Evolutionary conservation across 2,888 invertebrate species (phyloP).

Genomic region (Plagodis pulveraria): DNA sequence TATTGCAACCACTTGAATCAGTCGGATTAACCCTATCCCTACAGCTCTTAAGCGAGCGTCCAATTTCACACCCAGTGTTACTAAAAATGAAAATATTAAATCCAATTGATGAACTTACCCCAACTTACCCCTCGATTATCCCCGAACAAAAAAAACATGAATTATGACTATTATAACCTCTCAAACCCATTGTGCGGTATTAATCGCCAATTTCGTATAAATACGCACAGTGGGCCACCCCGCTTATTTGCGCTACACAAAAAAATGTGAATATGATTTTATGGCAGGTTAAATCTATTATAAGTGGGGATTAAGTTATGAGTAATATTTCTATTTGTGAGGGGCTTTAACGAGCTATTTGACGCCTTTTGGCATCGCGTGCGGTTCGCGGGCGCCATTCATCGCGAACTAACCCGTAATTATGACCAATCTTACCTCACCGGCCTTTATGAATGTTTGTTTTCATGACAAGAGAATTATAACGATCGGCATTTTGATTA

Average conservation of each 20-base stretch:
- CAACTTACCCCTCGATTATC: constrained; percentile 74
- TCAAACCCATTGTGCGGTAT: constrained; percentile 69
- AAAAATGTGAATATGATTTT: constrained; percentile 78
- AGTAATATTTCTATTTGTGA: constrained; percentile 80
- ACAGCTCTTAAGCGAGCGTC: constrained; percentile 75
- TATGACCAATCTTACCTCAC: constrained; percentile 60
- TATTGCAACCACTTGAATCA: constrained; percentile 55
- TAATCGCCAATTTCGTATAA: constrained; percentile 75
- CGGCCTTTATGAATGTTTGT: constrained; percentile 67
- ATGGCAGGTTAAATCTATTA: constrained; percentile 84
- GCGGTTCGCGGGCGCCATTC: constrained; percentile 57
- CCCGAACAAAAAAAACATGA: constrained; percentile 69
- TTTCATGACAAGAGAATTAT: constrained; percentile 72
- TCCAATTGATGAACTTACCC: constrained; percentile 79
- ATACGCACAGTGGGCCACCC: constrained; percentile 69
- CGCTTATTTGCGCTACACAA: constrained; percentile 68
- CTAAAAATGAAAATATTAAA: constrained; percentile 82
- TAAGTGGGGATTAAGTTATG: constrained; percentile 82
- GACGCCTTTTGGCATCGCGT: constrained; percentile 76
- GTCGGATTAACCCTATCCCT: constrained; percentile 71
- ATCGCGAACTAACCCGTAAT: constrained; percentile 63
- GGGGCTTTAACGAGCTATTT: constrained; percentile 81
- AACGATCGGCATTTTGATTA: constrained; percentile 52
- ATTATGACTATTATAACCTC: constrained; percentile 81
- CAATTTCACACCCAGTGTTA: constrained; percentile 82